These are phyloP conservation scores for Boloria euphrosyne DNA, from an alignment of 2,888 invertebrate species.

Conservation along the genomic window DNA sequence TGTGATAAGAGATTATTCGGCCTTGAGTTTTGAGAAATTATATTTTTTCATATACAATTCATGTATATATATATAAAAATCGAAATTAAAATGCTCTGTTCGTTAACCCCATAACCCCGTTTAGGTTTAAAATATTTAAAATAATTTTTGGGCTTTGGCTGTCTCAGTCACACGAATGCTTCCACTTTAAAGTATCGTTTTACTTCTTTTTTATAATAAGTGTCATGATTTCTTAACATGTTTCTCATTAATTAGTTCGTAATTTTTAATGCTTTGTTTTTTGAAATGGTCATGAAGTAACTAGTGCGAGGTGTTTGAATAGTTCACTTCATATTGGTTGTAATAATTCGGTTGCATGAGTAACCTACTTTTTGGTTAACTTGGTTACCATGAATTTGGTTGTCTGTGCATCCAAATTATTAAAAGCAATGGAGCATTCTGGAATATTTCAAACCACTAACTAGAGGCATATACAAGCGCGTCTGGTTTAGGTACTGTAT, in stretches of 20 bases:
- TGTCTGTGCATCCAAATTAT: background rate
- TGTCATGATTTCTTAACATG: constrained; percentile 69
- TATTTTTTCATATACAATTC: background rate
- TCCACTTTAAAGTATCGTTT: constrained; percentile 61
- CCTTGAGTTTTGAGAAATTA: constrained; percentile 4
- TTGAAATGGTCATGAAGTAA: constrained; percentile 41
- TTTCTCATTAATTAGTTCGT: constrained; percentile 72
- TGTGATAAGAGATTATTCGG: constrained; percentile 15
- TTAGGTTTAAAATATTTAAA: constrained; percentile 14
- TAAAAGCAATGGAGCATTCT: background rate
- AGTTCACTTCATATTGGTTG: background rate
- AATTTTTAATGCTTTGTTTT: constrained; percentile 66
- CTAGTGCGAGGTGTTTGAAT: background rate
- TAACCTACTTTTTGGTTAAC: background rate
- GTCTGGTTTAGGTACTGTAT: constrained; percentile 43
- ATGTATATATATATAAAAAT: too few relatives aligned
- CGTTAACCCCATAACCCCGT: background rate
- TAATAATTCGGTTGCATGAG: background rate
- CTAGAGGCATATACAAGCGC: constrained; percentile 23
- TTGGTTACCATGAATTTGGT: constrained; percentile 3
- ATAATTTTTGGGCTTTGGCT: constrained; percentile 53
- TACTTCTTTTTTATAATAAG: constrained; percentile 51
- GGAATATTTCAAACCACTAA: background rate
- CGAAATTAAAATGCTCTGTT: constrained; percentile 4
- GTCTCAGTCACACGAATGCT: constrained; percentile 69